Conservation (phyloP, 2,113 vertebrate genomes). For the Azemiops feae region DNA sequence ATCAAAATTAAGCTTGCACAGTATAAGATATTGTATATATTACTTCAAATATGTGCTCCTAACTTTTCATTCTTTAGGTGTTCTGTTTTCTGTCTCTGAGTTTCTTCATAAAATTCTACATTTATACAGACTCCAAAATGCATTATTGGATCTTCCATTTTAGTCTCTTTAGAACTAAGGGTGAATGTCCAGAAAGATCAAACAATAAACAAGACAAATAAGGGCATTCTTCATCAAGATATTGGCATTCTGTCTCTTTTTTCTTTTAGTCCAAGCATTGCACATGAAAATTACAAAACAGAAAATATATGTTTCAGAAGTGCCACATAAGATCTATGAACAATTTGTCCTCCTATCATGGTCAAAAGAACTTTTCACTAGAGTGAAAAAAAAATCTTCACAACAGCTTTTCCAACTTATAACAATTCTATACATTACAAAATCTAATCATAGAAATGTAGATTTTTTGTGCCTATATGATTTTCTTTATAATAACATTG, state of each 20-base stretch:
- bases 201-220: conserved; percentile 62
- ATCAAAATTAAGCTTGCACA: neutral
- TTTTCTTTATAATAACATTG: neutral
- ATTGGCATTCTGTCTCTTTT: conserved; percentile 58
- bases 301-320: conserved; percentile 56
- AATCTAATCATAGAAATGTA: conserved; percentile 11
- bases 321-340: conserved; percentile 64
- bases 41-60: neutral
- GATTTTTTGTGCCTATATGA: accelerated
- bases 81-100: conserved; percentile 27
- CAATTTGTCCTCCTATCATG: conserved; percentile 65
- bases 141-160: conserved; percentile 21
- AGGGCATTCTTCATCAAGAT: conserved; percentile 64
- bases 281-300: conserved; percentile 57
- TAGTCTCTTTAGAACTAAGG: conserved; percentile 29
- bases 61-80: neutral
- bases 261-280: conserved; percentile 48
- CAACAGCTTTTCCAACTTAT: neutral
- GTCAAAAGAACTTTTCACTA: conserved; percentile 40
- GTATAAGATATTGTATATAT: neutral
- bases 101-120: conserved; percentile 9
- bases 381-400: conserved; percentile 33
- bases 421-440: neutral
- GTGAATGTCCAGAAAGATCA: conserved; percentile 52
- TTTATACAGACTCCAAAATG: neutral